Evolutionary conservation across 2,113 vertebrate species (phyloP), one percentile per base, ranked within the genome.

Genomic region (Melanerpes aurifrons): DNA sequence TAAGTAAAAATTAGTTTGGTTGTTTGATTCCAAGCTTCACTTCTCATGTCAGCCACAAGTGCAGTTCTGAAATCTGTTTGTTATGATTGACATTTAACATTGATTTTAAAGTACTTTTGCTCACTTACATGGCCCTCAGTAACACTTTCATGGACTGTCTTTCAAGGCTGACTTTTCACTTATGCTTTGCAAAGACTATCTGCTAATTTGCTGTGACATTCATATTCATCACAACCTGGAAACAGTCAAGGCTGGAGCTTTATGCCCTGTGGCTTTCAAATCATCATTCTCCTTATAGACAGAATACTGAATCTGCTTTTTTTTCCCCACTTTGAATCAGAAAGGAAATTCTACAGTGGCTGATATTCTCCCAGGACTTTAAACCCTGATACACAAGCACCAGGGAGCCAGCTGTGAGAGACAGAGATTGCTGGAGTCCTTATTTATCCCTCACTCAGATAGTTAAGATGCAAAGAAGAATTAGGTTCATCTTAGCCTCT

Each of bases 111-210:
- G 63, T 79, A 53, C 45, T 94, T 92, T 81, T 69, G 25, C 70
- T 92, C 50, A 12, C 62, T 72, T 64, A 10, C 0, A 47, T 45
- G n/a, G 66, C 37, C 21, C 67, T 91, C 62, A 59, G 56, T 86
- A 88, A 35, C 22, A 53, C 17, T 81, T 83, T 25, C 73, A 68
- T 40, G 73, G 54, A 50, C 87, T 74, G 14, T 82, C 57, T 95
- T 92, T 95, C 37, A 89, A 90, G 40, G 32, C 37, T 94, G 66
- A 56, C 64, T 95, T 80, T 87, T 77, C 57, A 75, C 53, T 90
- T 91, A 62, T 1, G 21, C 66, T 93, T 84, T 93, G 83, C 22
- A 71, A 75, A 80, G 57, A 74, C 3, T 57, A 64, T 48, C 43
- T 93, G 43, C 74, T 57, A 16, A 57, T 92, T 80, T 86, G 56